Evolutionary conservation across 2,113 vertebrate species (phyloP).

Genomic region (Psammodynastes pulverulentus): DNA sequence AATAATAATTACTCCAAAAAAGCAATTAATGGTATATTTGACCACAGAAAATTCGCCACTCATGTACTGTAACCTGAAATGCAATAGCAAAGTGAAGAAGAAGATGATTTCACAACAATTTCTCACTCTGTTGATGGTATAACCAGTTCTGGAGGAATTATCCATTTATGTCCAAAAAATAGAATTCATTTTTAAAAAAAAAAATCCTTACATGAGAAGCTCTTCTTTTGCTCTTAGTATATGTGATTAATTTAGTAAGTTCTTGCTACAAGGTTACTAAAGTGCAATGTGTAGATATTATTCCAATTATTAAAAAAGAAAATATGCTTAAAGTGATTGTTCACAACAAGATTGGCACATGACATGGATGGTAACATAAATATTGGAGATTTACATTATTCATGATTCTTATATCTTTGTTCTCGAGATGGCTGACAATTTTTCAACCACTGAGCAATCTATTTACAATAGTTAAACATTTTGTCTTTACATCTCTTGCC

Average conservation of each 20-base stretch:
- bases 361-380: constrained; percentile 32
- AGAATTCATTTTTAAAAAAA: neutral
- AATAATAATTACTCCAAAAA: neutral
- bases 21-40: neutral
- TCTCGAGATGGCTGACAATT: constrained; percentile 62
- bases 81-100: neutral
- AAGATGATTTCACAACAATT: neutral
- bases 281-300: neutral
- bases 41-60: neutral
- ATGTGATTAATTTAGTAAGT: neutral
- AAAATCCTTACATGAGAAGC: neutral
- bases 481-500: constrained; percentile 63
- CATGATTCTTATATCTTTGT: constrained; percentile 56
- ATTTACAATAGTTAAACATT: constrained; percentile 68
- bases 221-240: neutral
- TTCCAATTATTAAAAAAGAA: neutral
- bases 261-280: neutral
- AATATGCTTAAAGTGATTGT: neutral
- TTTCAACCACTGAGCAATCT: constrained; percentile 52
- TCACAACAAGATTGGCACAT: constrained; percentile 38
- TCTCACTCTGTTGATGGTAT: neutral
- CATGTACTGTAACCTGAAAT: neutral
- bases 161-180: neutral
- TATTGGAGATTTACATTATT: constrained; percentile 58
- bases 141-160: neutral